These are phyloP conservation scores for Erynnis tages DNA, from an alignment of 2,888 invertebrate species.

Conservation along the genomic window DNA sequence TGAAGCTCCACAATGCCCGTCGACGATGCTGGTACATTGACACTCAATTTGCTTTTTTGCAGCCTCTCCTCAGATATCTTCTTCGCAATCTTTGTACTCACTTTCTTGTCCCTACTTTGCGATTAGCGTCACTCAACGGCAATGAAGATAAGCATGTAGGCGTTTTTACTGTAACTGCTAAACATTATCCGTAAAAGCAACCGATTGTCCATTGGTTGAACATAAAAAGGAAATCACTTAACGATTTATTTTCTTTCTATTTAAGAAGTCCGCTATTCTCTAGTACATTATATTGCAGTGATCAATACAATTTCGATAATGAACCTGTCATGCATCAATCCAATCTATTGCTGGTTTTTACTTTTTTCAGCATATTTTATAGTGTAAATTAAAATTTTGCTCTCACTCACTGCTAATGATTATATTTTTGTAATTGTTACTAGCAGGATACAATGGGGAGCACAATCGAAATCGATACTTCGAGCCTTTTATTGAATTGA, in stretches of 20 bases:
- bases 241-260: neutral
- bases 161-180: neutral
- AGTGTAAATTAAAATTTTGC: neutral
- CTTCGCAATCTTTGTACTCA: slow-evolving; percentile 40
- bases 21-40: slow-evolving; percentile 78
- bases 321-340: slow-evolving; percentile 7
- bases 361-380: no score
- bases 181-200: neutral
- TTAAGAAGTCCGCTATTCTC: no score
- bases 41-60: slow-evolving; percentile 72
- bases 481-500: slow-evolving; percentile 9
- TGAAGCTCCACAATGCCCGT: slow-evolving; percentile 64
- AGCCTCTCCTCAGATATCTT: slow-evolving; percentile 40
- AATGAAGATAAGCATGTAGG: neutral
- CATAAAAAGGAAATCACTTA: neutral
- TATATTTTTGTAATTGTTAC: neutral
- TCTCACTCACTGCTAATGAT: no score
- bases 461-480: slow-evolving; percentile 13
- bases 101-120: slow-evolving; percentile 25
- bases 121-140: slow-evolving; percentile 30
- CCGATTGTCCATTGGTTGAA: neutral
- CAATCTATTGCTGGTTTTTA: neutral
- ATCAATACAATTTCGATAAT: slow-evolving; percentile 1
- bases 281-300: no score
- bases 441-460: no score